Percentiles rank a stretch among this genome's conserved stretches.
Conservation (phyloP, 2,797 vertebrate genomes). For the Serranus cabrilla region DNA sequence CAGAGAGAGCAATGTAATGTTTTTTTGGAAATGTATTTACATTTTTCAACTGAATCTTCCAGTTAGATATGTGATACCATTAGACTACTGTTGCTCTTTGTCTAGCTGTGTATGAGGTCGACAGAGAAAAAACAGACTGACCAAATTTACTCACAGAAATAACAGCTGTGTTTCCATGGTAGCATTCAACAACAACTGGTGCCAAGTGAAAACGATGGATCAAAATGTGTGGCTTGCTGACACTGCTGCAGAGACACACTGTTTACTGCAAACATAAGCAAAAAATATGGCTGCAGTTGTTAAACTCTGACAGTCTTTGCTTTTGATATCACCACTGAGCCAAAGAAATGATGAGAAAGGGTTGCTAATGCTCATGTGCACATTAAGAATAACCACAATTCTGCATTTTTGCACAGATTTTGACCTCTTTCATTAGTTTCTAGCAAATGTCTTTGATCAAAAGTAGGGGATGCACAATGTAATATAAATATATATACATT, state of each 20-base stretch:
- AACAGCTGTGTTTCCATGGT: slow-evolving; percentile 6
- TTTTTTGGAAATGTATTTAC: background rate
- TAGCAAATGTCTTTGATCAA: no score
- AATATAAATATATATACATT: no score
- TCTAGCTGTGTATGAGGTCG: background rate
- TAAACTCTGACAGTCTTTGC: no score
- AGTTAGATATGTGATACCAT: background rate
- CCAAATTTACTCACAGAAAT: background rate
- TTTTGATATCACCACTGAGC: no score
- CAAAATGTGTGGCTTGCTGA: background rate
- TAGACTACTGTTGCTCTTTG: background rate
- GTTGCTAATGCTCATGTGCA: no score
- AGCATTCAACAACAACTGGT: background rate
- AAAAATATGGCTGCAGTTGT: no score
- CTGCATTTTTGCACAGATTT: no score
- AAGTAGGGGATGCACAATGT: no score
- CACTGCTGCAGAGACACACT: background rate
- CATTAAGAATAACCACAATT: no score
- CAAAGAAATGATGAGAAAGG: no score
- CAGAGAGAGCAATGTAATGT: background rate
- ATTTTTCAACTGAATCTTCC: background rate
- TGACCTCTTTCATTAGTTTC: no score
- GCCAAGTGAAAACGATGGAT: background rate
- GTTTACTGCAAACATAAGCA: background rate
- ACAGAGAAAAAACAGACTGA: background rate